These are phyloP conservation scores for Coelopa frigida DNA, from an alignment of 1,140 invertebrate genomes.

Conservation along the genomic window DNA sequence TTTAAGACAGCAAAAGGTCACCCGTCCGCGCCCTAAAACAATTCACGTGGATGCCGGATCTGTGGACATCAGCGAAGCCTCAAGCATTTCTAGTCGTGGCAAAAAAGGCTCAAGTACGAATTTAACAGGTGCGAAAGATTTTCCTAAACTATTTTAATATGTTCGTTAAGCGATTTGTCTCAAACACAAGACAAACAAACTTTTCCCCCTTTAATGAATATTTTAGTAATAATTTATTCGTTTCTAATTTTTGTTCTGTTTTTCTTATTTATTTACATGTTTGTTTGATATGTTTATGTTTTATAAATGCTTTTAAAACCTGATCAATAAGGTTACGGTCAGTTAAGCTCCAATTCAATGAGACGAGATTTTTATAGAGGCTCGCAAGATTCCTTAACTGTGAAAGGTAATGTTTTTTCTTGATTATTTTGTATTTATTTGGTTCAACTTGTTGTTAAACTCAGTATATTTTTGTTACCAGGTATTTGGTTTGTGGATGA, in stretches of 20 bases:
- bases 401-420: slow-evolving; percentile 49
- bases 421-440: slow-evolving; percentile 6
- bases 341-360: slow-evolving; percentile 56
- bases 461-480: too few relatives aligned
- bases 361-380: slow-evolving; percentile 80
- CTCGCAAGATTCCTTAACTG: slow-evolving; percentile 75
- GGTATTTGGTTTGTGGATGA: too few relatives aligned
- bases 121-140: slow-evolving; percentile 74
- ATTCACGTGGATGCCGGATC: slow-evolving; percentile 76
- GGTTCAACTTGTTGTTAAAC: not conserved
- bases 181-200: too few relatives aligned
- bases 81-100: slow-evolving; percentile 61
- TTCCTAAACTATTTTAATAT: too few relatives aligned
- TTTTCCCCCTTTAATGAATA: too few relatives aligned
- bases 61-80: slow-evolving; percentile 66
- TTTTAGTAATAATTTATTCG: too few relatives aligned
- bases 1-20: slow-evolving; percentile 51
- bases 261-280: slow-evolving; percentile 17
- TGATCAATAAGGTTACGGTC: slow-evolving; percentile 30
- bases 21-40: slow-evolving; percentile 72
- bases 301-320: slow-evolving; percentile 26
- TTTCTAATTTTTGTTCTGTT: slow-evolving; percentile 7
- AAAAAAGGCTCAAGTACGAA: slow-evolving; percentile 77
- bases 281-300: slow-evolving; percentile 41
- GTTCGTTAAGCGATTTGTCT: too few relatives aligned